Conservation (phyloP, 2,888 invertebrate species). For the Eumacrocentrus americanus region DNA sequence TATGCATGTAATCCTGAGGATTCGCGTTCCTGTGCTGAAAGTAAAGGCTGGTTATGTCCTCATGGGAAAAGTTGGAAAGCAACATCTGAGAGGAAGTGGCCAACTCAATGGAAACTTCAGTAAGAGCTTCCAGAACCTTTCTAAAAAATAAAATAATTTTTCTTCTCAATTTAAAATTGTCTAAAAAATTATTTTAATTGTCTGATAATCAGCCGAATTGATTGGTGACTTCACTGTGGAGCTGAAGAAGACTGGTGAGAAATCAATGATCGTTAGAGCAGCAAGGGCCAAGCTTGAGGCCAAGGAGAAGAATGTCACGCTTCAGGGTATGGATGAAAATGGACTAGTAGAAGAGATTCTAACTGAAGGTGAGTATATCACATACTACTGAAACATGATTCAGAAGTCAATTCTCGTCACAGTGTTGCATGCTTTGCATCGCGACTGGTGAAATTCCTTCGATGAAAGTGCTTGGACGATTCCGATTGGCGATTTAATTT, state of each 20-base stretch:
- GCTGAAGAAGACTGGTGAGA: slow-evolving; percentile 49
- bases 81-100: slow-evolving; percentile 53
- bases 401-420: slow-evolving; percentile 19
- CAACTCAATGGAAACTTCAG: slow-evolving; percentile 53
- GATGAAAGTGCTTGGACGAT: slow-evolving; percentile 45
- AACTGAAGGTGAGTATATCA: slow-evolving; percentile 46
- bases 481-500: too few relatives aligned
- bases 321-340: slow-evolving; percentile 55
- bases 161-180: slow-evolving; percentile 1
- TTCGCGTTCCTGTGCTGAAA: slow-evolving; percentile 50
- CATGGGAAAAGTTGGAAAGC: slow-evolving; percentile 53
- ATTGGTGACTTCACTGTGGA: slow-evolving; percentile 57
- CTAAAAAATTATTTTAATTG: slow-evolving; percentile 5
- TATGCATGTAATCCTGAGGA: slow-evolving; percentile 55
- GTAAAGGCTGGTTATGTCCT: slow-evolving; percentile 52
- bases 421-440: slow-evolving; percentile 16
- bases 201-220: slow-evolving; percentile 46
- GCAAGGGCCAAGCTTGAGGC: slow-evolving; percentile 53
- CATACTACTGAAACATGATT: not conserved
- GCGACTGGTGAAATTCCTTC: slow-evolving; percentile 35
- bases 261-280: slow-evolving; percentile 53
- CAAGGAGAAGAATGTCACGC: slow-evolving; percentile 43
- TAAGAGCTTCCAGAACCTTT: too few relatives aligned
- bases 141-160: not conserved
- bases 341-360: slow-evolving; percentile 52